Base-by-base conservation (phyloP, 2,888 invertebrate species). In the Chrysomela aeneicollis region DNA sequence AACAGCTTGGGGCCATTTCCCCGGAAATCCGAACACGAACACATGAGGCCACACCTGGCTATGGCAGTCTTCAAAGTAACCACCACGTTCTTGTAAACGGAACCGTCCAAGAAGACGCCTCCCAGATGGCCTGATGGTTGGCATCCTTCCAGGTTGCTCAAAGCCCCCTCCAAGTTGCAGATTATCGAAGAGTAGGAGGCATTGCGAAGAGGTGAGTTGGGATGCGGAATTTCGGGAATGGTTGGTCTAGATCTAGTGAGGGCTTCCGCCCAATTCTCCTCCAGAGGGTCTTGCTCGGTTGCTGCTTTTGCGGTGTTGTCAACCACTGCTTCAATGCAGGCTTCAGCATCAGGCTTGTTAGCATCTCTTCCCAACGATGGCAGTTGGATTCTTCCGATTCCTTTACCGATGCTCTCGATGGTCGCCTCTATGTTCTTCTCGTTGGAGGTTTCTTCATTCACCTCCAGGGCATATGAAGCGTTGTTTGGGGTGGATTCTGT, bases 61-160 rank as follows among this genome's bases (percentile, higher is more conserved):
- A 63, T 21, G n/a, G 52, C 59, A 1, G 52, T 30, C 32, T 63
- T 47, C 37, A 63, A 35, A 17, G 47, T 53, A 18, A 47, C 54
- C 1, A 63, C 47, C 35, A 63, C 32, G 15, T 52, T 17, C 35
- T 12, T 59, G 53, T 51, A 63, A 12, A 59, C 50, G 47, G 12
- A 30, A 2, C 17, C 15, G 19, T 63, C 63, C 19, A 63, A 15
- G 32, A 35, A 54, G 3, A 63, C 52, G 1, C 59, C 63, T 17
- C 59, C n/a, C n/a, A n/a, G n/a, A n/a, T n/a, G n/a, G n/a, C n/a
- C n/a, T n/a, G 42, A 26, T 59, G 35, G 63, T 22, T 32, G 47
- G 12, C 54, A 59, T 6, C 52, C 47, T 6, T 63, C 59, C 32
- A 63, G 32, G n/a, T 35, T 53, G 18, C 35, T 54, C 59, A 63